Base-by-base conservation (phyloP, 1,140 invertebrate genomes). In the Papilio machaon region DNA sequence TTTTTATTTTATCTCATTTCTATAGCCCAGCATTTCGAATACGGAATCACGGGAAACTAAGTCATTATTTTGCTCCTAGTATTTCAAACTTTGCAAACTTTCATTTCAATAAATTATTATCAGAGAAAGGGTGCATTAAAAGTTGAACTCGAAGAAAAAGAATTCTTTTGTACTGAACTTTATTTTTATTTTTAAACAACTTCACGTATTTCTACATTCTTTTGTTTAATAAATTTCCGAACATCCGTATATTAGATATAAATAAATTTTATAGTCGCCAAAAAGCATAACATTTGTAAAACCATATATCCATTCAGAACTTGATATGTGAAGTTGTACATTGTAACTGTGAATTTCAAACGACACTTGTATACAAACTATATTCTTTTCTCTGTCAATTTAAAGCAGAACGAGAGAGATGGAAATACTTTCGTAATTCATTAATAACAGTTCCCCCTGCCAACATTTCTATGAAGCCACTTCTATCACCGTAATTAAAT, bases 401-500 rank as follows among this genome's bases (percentile, higher is more conserved):
- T 19, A n/a, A 19, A 58, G 54, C 17, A 9, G 54, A 58, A 19
- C 7, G 54, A 58, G 17, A 58, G n/a, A 58, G 54, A 58, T 58
- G 9, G 15, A 52, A 6, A 6, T 19, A 58, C 7, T 58, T 7
- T 58, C 17, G n/a, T 19, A n/a, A 19, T 19, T 19, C 54, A 19
- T 8, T 58, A 6, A 7, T 17, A 58, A n/a, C 17, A 7, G 17
- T 8, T n/a, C 54, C n/a, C 17, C 17, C 17, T 58, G 17, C n/a
- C n/a, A 58, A 58, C n/a, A 17, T 58, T 58, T 58, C 54, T 58
- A 58, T 58, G 54, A 58, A 58, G 54, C 54, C 54, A 58, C 54
- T 58, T 58, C 54, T 58, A 17, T 58, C 54, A 3, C 8, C 17
- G 54, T 58, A 58, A 58, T 58, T 58, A 58, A 58, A 58, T 58